Evolutionary conservation across 2,113 vertebrate species (phyloP), one percentile per base, ranked within the genome.

Genomic region (Notothenia rossii): DNA sequence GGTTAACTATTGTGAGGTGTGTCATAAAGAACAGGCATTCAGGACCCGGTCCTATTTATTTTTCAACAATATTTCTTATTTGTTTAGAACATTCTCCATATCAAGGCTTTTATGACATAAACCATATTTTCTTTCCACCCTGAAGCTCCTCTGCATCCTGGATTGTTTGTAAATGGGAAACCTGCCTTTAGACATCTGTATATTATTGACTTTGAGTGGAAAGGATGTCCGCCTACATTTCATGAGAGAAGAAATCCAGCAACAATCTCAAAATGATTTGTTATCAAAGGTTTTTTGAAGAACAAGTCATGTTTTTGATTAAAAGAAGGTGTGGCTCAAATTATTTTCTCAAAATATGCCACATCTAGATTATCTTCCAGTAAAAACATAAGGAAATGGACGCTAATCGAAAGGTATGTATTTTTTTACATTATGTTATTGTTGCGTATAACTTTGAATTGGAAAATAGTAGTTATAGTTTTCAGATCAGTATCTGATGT

Each of bases 121-220:
- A 11, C 29, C 18, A 53, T 58, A 66, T 67, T 40, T 61, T 18
- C 15, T 50, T 22, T 75, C 50, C 20, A 13, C n/a, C 63, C 64
- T 29, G 15, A 76, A 72, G 43, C 29, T 48, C 15, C 2, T 17
- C 0, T 51, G 68, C 15, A 63, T 76, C 54, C 61, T 76, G 14
- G 13, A 46, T 72, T 79, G 72, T 79, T 79, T 79, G 61, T 58
- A 79, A 54, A 76, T 59, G n/a, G 46, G 46, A 68, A 77, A 69
- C 62, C n/a, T 77, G 51, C 56, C 36, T 25, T 29, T n/a, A 17
- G 55, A 77, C 77, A 83, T 83, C 77, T 86, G 72, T 60, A 46
- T 60, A 61, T 70, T 83, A 60, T 63, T 62, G 64, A 65, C 59
- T 65, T 46, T 80, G 72, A 65, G 45, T 75, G 81, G 22, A 46